Evolutionary conservation across 92 coral and sea anemone species (phyloP).

Genomic region (Zoanthus solanderi): DNA sequence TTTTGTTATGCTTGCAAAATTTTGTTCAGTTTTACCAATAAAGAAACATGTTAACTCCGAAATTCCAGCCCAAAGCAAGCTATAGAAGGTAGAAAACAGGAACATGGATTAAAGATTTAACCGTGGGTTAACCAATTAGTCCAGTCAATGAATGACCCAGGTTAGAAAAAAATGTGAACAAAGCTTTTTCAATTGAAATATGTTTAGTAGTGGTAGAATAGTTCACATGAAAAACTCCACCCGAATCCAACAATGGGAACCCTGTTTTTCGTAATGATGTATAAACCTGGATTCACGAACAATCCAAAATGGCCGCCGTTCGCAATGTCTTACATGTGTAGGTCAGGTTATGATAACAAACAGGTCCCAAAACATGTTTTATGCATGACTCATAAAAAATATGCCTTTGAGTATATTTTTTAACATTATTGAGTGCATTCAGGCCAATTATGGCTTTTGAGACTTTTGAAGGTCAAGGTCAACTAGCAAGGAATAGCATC

Average conservation of each 20-base stretch:
- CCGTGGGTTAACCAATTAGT: neutral
- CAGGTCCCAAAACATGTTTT: neutral
- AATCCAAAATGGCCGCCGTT: conserved; percentile 11
- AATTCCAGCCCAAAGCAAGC: no score
- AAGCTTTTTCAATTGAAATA: conserved; percentile 6
- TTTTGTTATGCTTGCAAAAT: no score
- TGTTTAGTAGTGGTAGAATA: neutral
- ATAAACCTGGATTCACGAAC: neutral
- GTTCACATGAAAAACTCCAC: conserved; percentile 12
- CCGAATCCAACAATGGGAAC: conserved; percentile 20
- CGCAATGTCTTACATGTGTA: neutral
- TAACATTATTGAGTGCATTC: neutral
- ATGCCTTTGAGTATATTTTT: neutral
- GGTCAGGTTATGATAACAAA: neutral
- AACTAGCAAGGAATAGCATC: neutral
- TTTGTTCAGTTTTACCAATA: no score
- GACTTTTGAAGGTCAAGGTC: conserved; percentile 1
- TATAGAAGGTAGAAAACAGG: no score
- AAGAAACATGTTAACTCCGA: no score
- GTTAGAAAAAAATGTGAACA: conserved; percentile 25
- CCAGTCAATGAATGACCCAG: conserved; percentile 20
- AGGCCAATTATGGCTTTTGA: neutral
- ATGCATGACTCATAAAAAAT: conserved; percentile 8
- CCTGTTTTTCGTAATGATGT: conserved; percentile 2
- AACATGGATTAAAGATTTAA: no score